A percentile compares a stretch with the other conserved stretches of the same genome.
phyloP scores from a whole-genome alignment of 2,888 invertebrate species.

The Cryptus viduatorius region DNA sequence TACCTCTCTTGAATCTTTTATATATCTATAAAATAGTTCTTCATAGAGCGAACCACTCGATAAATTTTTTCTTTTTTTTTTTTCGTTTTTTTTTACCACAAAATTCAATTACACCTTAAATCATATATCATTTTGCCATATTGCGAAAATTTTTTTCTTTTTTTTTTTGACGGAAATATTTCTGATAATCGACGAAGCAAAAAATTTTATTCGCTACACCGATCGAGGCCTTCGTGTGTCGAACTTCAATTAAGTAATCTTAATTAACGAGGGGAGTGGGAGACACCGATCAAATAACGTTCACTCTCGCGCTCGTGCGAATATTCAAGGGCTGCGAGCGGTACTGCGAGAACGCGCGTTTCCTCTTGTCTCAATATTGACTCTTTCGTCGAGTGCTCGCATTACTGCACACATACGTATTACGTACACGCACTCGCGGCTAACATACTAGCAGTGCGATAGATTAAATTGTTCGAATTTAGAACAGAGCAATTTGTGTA shows the following conservation, averaged over 20 bases:
- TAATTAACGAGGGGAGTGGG: conserved; percentile 43
- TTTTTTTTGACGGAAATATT: not conserved
- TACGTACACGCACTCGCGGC: not conserved
- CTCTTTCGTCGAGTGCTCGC: conserved; percentile 59
- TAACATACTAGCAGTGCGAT: conserved; percentile 27
- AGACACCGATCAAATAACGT: conserved; percentile 32
- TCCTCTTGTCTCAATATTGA: conserved; percentile 60
- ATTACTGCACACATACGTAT: conserved; percentile 37
- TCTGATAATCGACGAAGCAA: not conserved
- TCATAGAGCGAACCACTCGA: not conserved
- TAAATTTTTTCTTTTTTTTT: not conserved
- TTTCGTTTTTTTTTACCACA: not conserved
- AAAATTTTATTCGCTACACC: not conserved
- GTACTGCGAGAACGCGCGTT: not conserved
- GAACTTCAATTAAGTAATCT: conserved; percentile 43
- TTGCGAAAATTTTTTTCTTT: not conserved
- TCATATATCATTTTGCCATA: not conserved
- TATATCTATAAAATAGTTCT: not conserved
- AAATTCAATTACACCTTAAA: not conserved
- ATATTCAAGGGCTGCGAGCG: conserved; percentile 44
- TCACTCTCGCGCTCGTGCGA: conserved; percentile 23
- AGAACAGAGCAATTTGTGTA: conserved; percentile 58
- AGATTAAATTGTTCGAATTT: conserved; percentile 61
- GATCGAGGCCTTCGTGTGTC: not conserved
- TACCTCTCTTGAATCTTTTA: not conserved